Evolutionary conservation across 2,797 vertebrate genomes (phyloP), one percentile per base, ranked within the genome.

Genomic region (Microctenopoma lineatum): DNA sequence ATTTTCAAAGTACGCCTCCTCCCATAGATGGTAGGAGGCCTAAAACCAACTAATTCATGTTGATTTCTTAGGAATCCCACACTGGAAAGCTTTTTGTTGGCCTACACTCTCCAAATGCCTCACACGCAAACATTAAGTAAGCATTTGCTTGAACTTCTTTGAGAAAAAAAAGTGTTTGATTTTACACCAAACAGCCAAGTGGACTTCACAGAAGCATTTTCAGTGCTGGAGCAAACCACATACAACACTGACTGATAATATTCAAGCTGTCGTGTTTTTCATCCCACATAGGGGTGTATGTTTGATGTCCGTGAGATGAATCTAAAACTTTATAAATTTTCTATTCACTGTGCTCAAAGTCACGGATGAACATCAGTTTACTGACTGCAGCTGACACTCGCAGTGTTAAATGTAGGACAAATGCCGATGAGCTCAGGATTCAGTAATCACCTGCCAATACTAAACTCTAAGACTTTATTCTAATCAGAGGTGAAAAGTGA

Each of bases 281-380:
- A 13, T 4, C 36, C 27, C 8, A 1, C 52, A 38, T 38, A 18
- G 26, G 36, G 42, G n/a, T 4, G 12, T 18, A 53, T 39, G 44
- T 50, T 59, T 59, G 21, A 26, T 13, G 16, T 55, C 15, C 53
- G 27, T 59, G 62, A 57, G 45, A 51, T 66, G n/a, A 74, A 53
- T 61, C 27, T 57, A 44, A 60, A 56, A 65, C 10, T 4, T 10
- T 32, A 14, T 25, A 18, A 36, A 29, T 29, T 51, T 56, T 71
- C 12, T 42, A 11, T 48, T 59, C 50, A 53, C n/a, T 21, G 50
- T 47, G 52, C 16, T 71, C n/a, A 54, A 44, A 42, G 16, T 29
- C 14, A 11, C 7, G 41, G 47, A 18, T 25, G 65, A 61, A 51
- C 36, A 73, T 56, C 32, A 47, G 12, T 55, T 46, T 32, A 27